Evolutionary conservation across 2,888 invertebrate genomes (phyloP).

Genomic region (Drosophila neonasuta): DNA sequence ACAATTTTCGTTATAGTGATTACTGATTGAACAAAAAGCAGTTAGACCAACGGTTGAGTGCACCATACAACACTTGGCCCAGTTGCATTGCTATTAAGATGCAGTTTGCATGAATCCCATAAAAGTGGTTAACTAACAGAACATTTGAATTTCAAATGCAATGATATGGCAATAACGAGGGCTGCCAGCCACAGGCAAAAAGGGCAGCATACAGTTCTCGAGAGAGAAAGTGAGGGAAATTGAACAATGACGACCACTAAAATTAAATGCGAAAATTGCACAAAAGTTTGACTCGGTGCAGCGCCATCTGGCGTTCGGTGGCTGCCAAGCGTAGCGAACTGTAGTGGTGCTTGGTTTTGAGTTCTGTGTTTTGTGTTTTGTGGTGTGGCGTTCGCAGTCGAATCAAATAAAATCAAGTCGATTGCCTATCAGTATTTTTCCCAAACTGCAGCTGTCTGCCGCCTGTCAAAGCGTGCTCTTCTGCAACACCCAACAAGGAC

Average conservation of each 20-base stretch:
- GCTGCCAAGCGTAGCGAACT: not conserved
- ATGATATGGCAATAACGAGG: constrained; percentile 57
- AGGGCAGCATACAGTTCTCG: constrained; percentile 6
- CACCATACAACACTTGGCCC: not conserved
- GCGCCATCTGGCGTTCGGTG: constrained; percentile 44
- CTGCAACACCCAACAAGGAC: not conserved
- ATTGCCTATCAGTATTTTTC: constrained; percentile 70
- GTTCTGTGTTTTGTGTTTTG: too few relatives aligned
- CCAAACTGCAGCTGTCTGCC: constrained; percentile 68
- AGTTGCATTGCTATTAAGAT: constrained; percentile 31
- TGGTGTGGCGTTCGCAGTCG: constrained; percentile 29
- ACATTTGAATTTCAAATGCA: constrained; percentile 67
- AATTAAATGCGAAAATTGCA: constrained; percentile 57
- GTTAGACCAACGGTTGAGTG: not conserved
- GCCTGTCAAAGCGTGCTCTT: constrained; percentile 50
- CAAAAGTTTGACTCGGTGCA: constrained; percentile 24
- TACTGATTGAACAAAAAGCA: constrained; percentile 13
- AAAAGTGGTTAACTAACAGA: constrained; percentile 61
- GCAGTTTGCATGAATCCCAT: constrained; percentile 39
- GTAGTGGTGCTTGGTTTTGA: constrained; percentile 14
- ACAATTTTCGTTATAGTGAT: constrained; percentile 2
- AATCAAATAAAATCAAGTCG: constrained; percentile 65
- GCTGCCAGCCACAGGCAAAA: constrained; percentile 16
- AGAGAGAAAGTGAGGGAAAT: constrained; percentile 19
- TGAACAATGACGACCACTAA: constrained; percentile 56